Conservation (phyloP, 2,797 vertebrate species). For the Lacerta viridis region DNA sequence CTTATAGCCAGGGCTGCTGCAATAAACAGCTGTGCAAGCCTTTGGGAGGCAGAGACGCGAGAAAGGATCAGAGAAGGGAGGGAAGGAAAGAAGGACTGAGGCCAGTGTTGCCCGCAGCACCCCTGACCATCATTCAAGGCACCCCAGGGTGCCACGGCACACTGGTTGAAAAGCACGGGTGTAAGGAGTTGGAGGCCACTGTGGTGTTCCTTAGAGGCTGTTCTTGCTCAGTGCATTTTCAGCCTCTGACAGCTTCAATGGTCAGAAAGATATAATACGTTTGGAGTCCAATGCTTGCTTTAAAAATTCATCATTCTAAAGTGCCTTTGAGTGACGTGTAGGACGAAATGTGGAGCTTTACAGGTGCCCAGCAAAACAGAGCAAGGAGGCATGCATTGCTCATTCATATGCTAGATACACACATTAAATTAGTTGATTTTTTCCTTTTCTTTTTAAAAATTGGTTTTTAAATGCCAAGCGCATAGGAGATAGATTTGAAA, state of each 20-base stretch:
- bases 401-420: conserved; percentile 77
- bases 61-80: no score
- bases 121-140: no score
- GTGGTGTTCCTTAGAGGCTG: conserved; percentile 56
- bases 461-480: conserved; percentile 81
- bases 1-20: no score
- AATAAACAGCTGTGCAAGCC: no score
- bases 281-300: conserved; percentile 68
- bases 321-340: conserved; percentile 70
- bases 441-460: conserved; percentile 53
- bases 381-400: conserved; percentile 57
- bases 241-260: conserved; percentile 68
- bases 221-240: conserved; percentile 67
- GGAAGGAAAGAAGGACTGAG: no score
- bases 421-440: conserved; percentile 80
- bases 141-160: no score
- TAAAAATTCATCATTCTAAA: conserved; percentile 79
- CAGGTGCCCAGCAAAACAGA: conserved; percentile 71
- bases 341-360: conserved; percentile 67
- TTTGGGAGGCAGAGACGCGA: no score
- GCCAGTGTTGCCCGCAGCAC: no score
- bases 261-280: conserved; percentile 65
- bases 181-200: conserved; percentile 1
- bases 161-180: no score
- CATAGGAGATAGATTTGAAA: conserved; percentile 75